Conservation (phyloP, 2,888 invertebrate genomes). For the Tetanocera ferruginea region DNA sequence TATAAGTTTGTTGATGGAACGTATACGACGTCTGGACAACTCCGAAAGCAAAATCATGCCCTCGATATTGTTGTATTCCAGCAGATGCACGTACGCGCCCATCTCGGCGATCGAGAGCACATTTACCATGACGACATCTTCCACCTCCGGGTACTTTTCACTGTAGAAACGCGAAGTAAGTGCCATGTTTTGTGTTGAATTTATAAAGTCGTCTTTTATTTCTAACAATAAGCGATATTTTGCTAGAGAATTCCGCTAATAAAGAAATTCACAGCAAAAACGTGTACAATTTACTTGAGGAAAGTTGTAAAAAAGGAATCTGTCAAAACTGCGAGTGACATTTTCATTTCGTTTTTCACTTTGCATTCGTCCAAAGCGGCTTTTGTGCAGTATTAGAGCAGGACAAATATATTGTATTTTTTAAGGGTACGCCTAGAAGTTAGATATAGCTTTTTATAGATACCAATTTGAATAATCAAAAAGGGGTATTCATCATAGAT, state of each 20-base stretch:
- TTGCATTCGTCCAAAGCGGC: not conserved
- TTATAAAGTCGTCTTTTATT: conserved; percentile 17
- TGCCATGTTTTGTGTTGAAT: conserved; percentile 74
- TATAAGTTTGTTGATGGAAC: conserved; percentile 99
- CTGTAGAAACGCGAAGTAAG: conserved; percentile 97
- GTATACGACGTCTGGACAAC: conserved; percentile 96
- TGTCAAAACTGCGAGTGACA: conserved; percentile 42
- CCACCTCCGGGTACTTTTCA: conserved; percentile 96
- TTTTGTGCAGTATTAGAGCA: not conserved
- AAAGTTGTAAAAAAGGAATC: conserved; percentile 40
- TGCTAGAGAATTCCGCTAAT: conserved; percentile 33
- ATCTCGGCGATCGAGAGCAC: conserved; percentile 98
- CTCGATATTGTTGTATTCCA: conserved; percentile 99
- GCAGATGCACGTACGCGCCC: conserved; percentile 98
- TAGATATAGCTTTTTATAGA: too few relatives aligned
- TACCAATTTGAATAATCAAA: too few relatives aligned
- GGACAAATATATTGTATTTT: not conserved
- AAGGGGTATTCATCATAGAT: too few relatives aligned
- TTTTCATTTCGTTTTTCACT: conserved; percentile 35
- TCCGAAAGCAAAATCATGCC: conserved; percentile 99
- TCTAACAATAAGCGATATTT: conserved; percentile 41
- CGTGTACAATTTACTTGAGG: conserved; percentile 57
- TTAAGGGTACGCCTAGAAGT: too few relatives aligned
- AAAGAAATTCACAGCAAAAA: conserved; percentile 52
- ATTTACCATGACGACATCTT: conserved; percentile 99